Percentiles rank a stretch among this genome's conserved stretches.
Conservation (phyloP, 2,113 vertebrate genomes). For the Poecile atricapillus region DNA sequence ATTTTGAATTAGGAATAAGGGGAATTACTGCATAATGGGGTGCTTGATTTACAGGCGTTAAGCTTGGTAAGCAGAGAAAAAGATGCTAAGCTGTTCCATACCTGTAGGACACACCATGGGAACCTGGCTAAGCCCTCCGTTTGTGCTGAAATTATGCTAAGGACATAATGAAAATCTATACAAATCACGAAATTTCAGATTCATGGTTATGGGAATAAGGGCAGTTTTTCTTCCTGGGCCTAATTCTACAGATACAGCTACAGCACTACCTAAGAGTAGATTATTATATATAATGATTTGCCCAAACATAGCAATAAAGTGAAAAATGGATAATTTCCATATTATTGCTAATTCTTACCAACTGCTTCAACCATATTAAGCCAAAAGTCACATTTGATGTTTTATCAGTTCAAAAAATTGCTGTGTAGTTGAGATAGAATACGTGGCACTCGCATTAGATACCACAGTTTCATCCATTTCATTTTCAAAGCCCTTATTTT, state of each 20-base stretch:
- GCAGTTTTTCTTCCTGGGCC: background rate
- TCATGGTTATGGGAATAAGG: background rate
- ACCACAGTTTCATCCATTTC: background rate
- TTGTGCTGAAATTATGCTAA: constrained; percentile 51
- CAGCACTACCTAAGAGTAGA: background rate
- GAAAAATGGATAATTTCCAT: background rate
- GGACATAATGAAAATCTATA: constrained; percentile 25
- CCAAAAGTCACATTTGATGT: background rate
- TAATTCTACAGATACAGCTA: background rate
- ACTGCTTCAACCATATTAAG: background rate
- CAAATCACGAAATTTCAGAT: constrained; percentile 19
- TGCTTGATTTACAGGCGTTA: constrained; percentile 39
- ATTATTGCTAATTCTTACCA: background rate
- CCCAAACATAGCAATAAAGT: background rate
- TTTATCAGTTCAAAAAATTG: background rate
- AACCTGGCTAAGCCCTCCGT: constrained; percentile 37
- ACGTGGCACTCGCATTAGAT: background rate
- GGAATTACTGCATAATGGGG: constrained; percentile 30
- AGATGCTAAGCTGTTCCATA: constrained; percentile 52
- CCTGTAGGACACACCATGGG: constrained; percentile 50
- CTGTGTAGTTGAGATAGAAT: background rate
- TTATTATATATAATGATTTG: background rate
- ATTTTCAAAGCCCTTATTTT: background rate
- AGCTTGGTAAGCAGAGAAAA: constrained; percentile 35
- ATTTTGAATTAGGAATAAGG: constrained; percentile 53